Evolutionary conservation across 1,140 invertebrate genomes (phyloP), one percentile per base, ranked within the genome.

Genomic region (Leptonema lineaticorne): DNA sequence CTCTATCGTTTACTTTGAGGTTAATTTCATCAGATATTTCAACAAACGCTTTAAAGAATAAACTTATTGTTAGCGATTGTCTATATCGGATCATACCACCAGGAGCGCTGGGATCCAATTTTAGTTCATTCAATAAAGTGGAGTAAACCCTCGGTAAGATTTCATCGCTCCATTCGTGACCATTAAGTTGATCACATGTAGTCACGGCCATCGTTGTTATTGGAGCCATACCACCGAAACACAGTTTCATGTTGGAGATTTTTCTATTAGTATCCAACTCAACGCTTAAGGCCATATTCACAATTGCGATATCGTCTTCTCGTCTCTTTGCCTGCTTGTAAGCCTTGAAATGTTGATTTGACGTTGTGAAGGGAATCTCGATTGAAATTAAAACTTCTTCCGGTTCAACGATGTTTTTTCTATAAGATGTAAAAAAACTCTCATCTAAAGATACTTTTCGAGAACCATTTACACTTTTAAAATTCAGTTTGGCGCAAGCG

Each of bases 301-400:
- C 95, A 71, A 98, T 96, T 14, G 95, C 92, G 74, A 97, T 97
- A 78, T 98, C 96, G 79, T 98, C 95, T 73, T 97, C 95, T 73
- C 92, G 82, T 65, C 96, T 82, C 75, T 90, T 90, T 0, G 95
- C 90, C 86, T 98, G 95, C 79, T 98, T 98, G 75, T 92, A 97
- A 8, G 92, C 93, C 72, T 89, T 84, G 75, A 97, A 90, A 78
- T 88, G 90, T 81, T 97, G 92, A 76, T 88, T 83, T 79, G 88
- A 73, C 14, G 78, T 76, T 11, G 83, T 85, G 70, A 82, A 87
- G 60, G 84, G 85, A 66, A 88, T 83, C 46, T 86, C 82, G 29
- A 97, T 87, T 0, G 88, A 88, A 18, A 91, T 74, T 37, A 97
- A 82, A 50, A 97, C 81, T 83, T 98, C 96, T 69, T 93, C 86